Conservation (phyloP, 2,797 vertebrate genomes). For the Crocidura indochinensis region DNA sequence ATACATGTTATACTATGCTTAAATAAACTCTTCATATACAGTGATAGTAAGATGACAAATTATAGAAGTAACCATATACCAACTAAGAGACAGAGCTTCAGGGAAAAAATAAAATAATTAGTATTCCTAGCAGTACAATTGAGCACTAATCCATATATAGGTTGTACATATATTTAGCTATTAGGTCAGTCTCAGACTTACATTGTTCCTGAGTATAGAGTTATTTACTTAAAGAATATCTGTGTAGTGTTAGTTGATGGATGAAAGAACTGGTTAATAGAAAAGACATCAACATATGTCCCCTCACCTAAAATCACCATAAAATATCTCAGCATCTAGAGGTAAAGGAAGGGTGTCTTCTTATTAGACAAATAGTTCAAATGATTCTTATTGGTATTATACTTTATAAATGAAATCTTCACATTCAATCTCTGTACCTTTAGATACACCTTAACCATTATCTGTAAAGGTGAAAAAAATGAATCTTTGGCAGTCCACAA, state of each 20-base stretch:
- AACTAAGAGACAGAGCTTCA: neutral
- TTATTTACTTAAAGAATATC: neutral
- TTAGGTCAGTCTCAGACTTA: slow-evolving; percentile 8
- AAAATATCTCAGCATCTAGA: neutral
- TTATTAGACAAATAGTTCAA: slow-evolving; percentile 11
- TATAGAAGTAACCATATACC: neutral
- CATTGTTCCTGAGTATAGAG: neutral
- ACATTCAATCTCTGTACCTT: neutral
- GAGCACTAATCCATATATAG: neutral
- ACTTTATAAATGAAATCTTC: slow-evolving; percentile 25
- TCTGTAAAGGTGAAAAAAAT: neutral
- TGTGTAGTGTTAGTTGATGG: neutral
- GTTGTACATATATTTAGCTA: neutral
- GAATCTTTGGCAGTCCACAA: neutral
- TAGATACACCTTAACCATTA: neutral
- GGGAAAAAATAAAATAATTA: neutral
- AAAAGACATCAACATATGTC: neutral
- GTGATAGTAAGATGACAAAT: neutral
- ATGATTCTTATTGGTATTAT: slow-evolving; percentile 30
- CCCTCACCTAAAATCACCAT: neutral
- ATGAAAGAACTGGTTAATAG: neutral
- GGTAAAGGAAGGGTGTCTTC: neutral
- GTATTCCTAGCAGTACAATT: neutral
- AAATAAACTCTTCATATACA: neutral
- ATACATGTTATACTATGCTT: neutral